These are phyloP conservation scores for Paralvinella palmiformis DNA, from an alignment of 1,140 invertebrate species.

Conservation along the genomic window DNA sequence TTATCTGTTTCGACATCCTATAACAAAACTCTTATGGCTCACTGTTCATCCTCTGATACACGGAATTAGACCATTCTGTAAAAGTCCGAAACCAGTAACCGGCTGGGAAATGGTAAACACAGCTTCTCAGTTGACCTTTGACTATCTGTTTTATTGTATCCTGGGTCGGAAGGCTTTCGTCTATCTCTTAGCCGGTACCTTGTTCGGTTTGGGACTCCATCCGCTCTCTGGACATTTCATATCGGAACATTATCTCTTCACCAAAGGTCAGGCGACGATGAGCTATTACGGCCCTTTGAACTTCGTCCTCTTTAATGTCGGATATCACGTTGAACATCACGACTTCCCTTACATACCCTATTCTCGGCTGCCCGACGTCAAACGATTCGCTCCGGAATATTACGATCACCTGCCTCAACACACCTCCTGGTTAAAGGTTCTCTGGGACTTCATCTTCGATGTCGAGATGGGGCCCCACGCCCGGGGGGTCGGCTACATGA, in stretches of 20 bases:
- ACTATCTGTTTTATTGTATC: slow-evolving; percentile 68
- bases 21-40: slow-evolving; percentile 45
- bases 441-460: slow-evolving; percentile 49
- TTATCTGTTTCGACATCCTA: slow-evolving; percentile 39
- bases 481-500: slow-evolving; percentile 29
- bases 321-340: slow-evolving; percentile 57
- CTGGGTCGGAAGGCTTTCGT: slow-evolving; percentile 71
- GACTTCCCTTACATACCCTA: slow-evolving; percentile 48
- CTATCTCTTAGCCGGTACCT: slow-evolving; percentile 79
- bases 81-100: slow-evolving; percentile 65
- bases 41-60: slow-evolving; percentile 42
- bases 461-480: slow-evolving; percentile 41
- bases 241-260: slow-evolving; percentile 98
- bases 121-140: slow-evolving; percentile 77
- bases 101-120: slow-evolving; percentile 76
- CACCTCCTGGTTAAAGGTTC: slow-evolving; percentile 73
- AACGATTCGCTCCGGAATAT: slow-evolving; percentile 87
- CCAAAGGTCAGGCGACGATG: slow-evolving; percentile 92
- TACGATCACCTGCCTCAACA: slow-evolving; percentile 92
- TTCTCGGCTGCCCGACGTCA: slow-evolving; percentile 47
- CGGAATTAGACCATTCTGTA: slow-evolving; percentile 41
- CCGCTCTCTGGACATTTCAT: slow-evolving; percentile 98
- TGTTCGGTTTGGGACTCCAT: slow-evolving; percentile 93
- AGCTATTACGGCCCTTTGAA: slow-evolving; percentile 97
- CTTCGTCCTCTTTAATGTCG: slow-evolving; percentile 96